Conservation (phyloP, 2,113 vertebrate species). For the Tachuris rubrigastra region DNA sequence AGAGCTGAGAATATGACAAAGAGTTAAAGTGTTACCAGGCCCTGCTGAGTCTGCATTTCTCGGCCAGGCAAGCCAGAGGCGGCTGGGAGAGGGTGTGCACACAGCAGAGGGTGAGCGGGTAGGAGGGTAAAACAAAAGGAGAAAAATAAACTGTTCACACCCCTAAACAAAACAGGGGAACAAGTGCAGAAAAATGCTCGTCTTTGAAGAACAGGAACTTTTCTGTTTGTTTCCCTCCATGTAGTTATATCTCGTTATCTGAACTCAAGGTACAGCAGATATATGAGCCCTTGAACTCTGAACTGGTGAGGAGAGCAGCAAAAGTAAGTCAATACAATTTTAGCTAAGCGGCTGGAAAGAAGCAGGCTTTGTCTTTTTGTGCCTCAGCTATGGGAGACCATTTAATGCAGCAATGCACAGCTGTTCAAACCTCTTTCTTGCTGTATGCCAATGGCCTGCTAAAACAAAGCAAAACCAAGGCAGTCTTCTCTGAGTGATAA, state of each 20-base stretch:
- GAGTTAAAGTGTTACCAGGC: constrained; percentile 43
- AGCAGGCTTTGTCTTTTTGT: constrained; percentile 30
- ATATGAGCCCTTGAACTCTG: constrained; percentile 23
- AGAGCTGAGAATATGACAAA: constrained; percentile 32
- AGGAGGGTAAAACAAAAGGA: constrained; percentile 32
- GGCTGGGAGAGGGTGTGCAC: neutral
- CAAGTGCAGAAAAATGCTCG: neutral
- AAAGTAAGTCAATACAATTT: constrained; percentile 25
- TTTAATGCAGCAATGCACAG: constrained; percentile 2
- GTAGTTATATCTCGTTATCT: constrained; percentile 12
- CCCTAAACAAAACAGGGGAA: constrained; percentile 46
- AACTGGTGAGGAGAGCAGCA: neutral
- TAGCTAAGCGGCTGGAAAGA: constrained; percentile 8
- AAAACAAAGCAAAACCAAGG: constrained; percentile 28
- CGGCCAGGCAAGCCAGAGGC: neutral
- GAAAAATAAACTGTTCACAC: constrained; percentile 42
- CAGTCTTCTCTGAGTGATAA: neutral
- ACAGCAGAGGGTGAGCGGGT: neutral
- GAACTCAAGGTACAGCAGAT: constrained; percentile 16
- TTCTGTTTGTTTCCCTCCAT: neutral
- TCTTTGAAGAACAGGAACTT: constrained; percentile 1
- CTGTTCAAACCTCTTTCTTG: neutral
- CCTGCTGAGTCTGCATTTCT: constrained; percentile 51
- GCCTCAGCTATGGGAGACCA: constrained; percentile 2
- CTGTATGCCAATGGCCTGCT: neutral